These are phyloP conservation scores for Hyperoplus lanceolatus DNA, from an alignment of 2,797 vertebrate genomes.

Conservation along the genomic window DNA sequence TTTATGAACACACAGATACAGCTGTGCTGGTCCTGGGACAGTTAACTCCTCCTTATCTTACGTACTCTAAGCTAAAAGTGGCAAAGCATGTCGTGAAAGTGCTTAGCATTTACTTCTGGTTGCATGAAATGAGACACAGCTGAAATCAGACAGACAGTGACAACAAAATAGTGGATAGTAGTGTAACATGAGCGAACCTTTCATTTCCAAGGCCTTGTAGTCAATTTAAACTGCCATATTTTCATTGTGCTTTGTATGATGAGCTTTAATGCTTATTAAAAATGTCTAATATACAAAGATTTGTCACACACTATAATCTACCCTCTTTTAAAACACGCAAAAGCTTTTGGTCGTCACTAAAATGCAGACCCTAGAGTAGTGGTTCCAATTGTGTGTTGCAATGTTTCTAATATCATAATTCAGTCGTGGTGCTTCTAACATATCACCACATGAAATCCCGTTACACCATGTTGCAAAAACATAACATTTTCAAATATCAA, in stretches of 20 bases:
- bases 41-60: background rate
- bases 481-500: too few species aligned
- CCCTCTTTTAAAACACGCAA: too few species aligned
- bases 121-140: background rate
- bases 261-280: background rate
- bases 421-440: too few species aligned
- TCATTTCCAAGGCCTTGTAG: background rate
- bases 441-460: too few species aligned
- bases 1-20: conserved; percentile 51
- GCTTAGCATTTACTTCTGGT: background rate
- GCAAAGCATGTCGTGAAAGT: background rate
- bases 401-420: too few species aligned
- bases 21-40: conserved; percentile 26
- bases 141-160: background rate
- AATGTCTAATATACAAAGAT: too few species aligned
- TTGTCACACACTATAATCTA: too few species aligned
- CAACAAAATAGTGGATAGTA: background rate
- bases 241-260: background rate
- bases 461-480: too few species aligned
- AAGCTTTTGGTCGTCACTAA: too few species aligned
- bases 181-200: background rate
- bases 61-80: background rate
- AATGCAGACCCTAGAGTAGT: too few species aligned
- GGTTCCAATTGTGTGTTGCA: too few species aligned
- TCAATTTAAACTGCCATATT: background rate